phyloP scores from a whole-genome alignment of 2,113 vertebrate species.

The Halcyon senegalensis region DNA sequence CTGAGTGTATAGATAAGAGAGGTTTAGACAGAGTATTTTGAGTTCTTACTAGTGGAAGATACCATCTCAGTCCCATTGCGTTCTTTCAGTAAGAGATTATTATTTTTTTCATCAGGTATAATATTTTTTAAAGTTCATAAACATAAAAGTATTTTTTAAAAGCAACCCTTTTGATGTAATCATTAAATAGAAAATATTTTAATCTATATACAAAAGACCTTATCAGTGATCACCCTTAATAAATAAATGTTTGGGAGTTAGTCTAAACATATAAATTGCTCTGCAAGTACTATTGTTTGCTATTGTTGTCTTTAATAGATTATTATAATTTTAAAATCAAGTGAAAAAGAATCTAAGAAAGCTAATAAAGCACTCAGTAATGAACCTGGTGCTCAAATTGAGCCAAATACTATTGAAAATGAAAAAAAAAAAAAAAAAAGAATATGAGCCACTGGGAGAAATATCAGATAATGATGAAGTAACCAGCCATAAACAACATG shows the following conservation, averaged over 20 bases:
- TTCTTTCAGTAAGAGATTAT: background rate
- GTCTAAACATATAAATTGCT: background rate
- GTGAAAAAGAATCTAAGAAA: background rate
- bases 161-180: background rate
- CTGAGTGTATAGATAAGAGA: background rate
- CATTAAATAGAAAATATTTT: background rate
- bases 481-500: background rate
- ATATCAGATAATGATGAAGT: slow-evolving; percentile 21
- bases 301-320: background rate
- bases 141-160: background rate
- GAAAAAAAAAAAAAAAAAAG: background rate
- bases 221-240: background rate
- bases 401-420: background rate
- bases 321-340: slow-evolving; percentile 24
- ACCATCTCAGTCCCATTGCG: no score
- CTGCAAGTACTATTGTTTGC: background rate
- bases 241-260: background rate
- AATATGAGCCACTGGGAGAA: slow-evolving; percentile 11
- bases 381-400: background rate
- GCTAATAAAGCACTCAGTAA: background rate
- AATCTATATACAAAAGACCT: background rate
- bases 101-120: background rate
- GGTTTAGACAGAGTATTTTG: background rate
- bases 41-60: background rate
- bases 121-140: background rate